Evolutionary conservation across 1,140 invertebrate genomes (phyloP), one percentile per base, ranked within the genome.

Genomic region (Drosophila elegans): DNA sequence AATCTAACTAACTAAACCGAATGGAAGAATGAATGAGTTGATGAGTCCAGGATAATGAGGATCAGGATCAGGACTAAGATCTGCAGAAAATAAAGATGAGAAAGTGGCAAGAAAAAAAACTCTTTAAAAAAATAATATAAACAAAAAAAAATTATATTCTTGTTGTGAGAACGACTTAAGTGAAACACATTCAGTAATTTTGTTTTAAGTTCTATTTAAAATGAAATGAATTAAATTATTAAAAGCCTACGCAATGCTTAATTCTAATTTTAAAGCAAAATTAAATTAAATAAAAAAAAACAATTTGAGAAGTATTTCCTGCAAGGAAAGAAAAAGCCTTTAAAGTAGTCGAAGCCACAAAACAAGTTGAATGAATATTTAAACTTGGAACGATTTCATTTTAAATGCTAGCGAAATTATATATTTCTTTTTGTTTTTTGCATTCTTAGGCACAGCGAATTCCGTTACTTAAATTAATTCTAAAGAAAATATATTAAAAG

Each of bases 131-230:
- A 69, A 52, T 11, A 53, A 79, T 61, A 46, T 60, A 55, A 56
- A 48, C 55, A 38, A 56, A 63, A 61, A 78, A 71, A 55, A 21
- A 61, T 42, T 25, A 44, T 38, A 42, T 55, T 56, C 52, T 34
- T 54, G 54, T 69, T 42, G 66, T 36, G 34, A 10, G 27, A 21
- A 34, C 51, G 51, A 56, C 68, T 11, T 25, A 75, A 75, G 69
- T 66, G 57, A 80, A 80, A 89, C 76, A 88, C 84, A 88, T 88
- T 88, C 84, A 88, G 82, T 71, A 88, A 84, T 84, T 89, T 89
- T 89, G 76, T 83, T 88, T 84, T 88, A 89, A 88, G 84, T 89
- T 88, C 67, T 89, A 88, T 84, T 89, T 88, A 89, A 89, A 89
- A 84, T 84, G 76, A 84, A 89, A 89, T 89, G 72, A 59, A 80